A percentile compares a stretch with the other conserved stretches of the same genome.
Evolutionary conservation across 2,113 vertebrate genomes (phyloP).

Genomic region (Actenoides hombroni): DNA sequence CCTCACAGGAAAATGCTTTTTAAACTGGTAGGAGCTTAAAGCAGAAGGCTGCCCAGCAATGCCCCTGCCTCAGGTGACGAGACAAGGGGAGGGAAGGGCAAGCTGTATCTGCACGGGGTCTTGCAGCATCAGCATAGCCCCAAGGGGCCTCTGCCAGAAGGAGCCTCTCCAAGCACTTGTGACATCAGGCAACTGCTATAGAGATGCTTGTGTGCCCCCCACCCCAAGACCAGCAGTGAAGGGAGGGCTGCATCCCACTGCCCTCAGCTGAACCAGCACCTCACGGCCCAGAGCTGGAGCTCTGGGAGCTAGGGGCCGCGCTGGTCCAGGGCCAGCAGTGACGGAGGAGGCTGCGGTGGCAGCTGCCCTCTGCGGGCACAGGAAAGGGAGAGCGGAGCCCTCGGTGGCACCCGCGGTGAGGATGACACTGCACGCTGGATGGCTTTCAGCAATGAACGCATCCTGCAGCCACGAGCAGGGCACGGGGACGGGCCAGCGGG

Average conservation of each 20-base stretch:
- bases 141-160: accelerated
- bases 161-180: accelerated
- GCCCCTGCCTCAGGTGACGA: background rate
- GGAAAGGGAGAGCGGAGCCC: background rate
- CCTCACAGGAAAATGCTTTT: background rate
- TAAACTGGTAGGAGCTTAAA: background rate
- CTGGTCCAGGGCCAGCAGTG: background rate
- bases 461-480: background rate
- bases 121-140: background rate
- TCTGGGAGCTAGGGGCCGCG: background rate
- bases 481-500: background rate
- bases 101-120: background rate
- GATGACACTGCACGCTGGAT: background rate
- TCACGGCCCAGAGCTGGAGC: accelerated
- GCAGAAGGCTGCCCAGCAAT: background rate
- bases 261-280: background rate
- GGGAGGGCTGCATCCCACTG: accelerated
- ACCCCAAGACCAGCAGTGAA: accelerated
- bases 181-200: background rate
- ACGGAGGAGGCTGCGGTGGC: accelerated
- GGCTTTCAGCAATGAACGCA: background rate
- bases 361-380: background rate
- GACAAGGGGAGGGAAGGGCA: background rate
- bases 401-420: accelerated
- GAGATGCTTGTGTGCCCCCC: accelerated